These are phyloP conservation scores for Lampris incognitus DNA, from an alignment of 2,113 vertebrate species.

Conservation along the genomic window DNA sequence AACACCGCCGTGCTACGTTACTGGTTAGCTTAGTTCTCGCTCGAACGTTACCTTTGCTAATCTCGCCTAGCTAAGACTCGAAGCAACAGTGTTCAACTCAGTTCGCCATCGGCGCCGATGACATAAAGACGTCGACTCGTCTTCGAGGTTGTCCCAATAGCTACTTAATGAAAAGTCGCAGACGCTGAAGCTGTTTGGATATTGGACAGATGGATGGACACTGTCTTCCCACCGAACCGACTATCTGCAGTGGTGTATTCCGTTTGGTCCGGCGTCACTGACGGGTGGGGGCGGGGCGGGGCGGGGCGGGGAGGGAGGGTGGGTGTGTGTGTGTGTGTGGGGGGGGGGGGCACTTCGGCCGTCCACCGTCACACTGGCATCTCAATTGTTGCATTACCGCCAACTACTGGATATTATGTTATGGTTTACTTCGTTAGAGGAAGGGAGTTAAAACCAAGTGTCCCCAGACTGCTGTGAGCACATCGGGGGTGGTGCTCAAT, in stretches of 20 bases:
- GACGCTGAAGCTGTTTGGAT: background rate
- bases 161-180: background rate
- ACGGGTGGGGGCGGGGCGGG: slow-evolving; percentile 7
- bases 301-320: background rate
- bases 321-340: slow-evolving; percentile 1
- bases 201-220: no score
- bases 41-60: background rate
- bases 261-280: slow-evolving; percentile 32
- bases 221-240: slow-evolving; percentile 10
- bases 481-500: no score
- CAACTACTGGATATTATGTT: slow-evolving; percentile 4
- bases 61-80: slow-evolving; percentile 43
- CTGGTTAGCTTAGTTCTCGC: slow-evolving; percentile 19
- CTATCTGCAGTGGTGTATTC: slow-evolving; percentile 25
- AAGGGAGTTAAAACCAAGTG: no score
- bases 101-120: slow-evolving; percentile 4
- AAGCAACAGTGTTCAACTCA: slow-evolving; percentile 63
- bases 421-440: background rate
- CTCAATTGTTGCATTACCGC: background rate
- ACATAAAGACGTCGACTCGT: background rate
- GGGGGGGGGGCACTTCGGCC: slow-evolving; percentile 50
- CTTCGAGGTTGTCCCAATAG: background rate
- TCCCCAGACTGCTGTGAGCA: no score
- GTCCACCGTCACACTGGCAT: slow-evolving; percentile 53
- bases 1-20: slow-evolving; percentile 35